Base-by-base conservation (phyloP, 2,113 vertebrate genomes). In the Barnardius zonarius region DNA sequence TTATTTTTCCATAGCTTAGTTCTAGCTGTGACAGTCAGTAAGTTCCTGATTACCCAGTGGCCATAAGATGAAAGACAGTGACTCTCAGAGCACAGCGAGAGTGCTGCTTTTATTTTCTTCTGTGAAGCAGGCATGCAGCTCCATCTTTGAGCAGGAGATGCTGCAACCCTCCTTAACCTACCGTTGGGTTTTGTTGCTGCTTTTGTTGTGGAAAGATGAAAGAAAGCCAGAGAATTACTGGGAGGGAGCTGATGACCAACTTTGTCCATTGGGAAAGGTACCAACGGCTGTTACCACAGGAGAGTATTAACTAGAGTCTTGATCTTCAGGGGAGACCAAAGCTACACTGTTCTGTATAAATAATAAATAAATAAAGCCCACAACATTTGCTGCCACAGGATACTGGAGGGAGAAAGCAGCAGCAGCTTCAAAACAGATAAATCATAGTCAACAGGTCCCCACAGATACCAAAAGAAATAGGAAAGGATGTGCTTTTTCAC, bases 171-270 rank as follows among this genome's bases (percentile, higher is more conserved):
- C 59, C 37, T 86, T 93, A 93, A 73, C 67, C 35, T 90, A 37
- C 52, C 19, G 20, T 15, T 83, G 33, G 55, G 31, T 51, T 85
- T 83, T 85, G 16, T 39, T 64, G 28, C 59, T 86, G 22, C 15
- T 96, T 94, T 90, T 96, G 37, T 66, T 91, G 41, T 39, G 52
- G 75, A 70, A 83, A 95, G 44, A 76, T 69, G n/a, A 96, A 95
- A 93, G 43, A 69, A 51, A 96, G 85, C 17, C 49, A 91, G 62
- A 83, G 55, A 93, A 95, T 61, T 28, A 22, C 55, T 62, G 33
- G 39, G 73, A 95, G 49, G 51, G 13, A 93, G 11, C 24, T 75
- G 59, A 8, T 55, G 44, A 22, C 43, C 13, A 8, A 9, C 59
- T 68, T 93, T 13, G 37, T 95, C 83, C 3, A 4, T 20, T 82